Conservation (phyloP, 2,797 vertebrate species). For the Trachops cirrhosus region DNA sequence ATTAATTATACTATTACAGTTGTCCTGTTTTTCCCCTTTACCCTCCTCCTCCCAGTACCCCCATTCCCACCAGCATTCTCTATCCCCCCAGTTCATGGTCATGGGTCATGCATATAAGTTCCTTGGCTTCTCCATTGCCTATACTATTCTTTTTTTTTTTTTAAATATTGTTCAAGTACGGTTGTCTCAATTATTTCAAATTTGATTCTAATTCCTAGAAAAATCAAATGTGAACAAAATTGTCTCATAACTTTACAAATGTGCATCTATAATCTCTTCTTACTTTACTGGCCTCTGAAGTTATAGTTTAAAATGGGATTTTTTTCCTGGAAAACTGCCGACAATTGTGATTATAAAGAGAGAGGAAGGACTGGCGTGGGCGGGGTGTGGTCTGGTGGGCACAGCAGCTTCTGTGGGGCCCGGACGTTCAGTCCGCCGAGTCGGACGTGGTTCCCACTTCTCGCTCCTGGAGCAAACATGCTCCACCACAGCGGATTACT, state of each 20-base stretch:
- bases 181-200: neutral
- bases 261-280: neutral
- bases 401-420: fast-evolving
- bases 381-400: fast-evolving
- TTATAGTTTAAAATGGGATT: neutral
- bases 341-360: neutral
- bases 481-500: neutral
- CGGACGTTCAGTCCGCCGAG: neutral
- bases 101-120: too few relatives aligned
- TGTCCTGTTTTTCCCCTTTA: too few relatives aligned
- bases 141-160: too few relatives aligned
- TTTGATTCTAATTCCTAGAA: neutral
- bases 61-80: too few relatives aligned
- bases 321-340: neutral
- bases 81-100: too few relatives aligned
- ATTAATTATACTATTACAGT: too few relatives aligned
- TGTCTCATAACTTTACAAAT: neutral
- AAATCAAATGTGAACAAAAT: neutral
- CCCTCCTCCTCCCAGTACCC: too few relatives aligned
- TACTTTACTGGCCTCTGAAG: neutral
- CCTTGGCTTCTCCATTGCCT: too few relatives aligned
- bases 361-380: fast-evolving
- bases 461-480: too few relatives aligned
- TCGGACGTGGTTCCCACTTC: neutral
- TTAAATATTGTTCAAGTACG: too few relatives aligned